Evolutionary conservation across 2,113 vertebrate species (phyloP), one percentile per base, ranked within the genome.

Genomic region (Regulus satrapa): DNA sequence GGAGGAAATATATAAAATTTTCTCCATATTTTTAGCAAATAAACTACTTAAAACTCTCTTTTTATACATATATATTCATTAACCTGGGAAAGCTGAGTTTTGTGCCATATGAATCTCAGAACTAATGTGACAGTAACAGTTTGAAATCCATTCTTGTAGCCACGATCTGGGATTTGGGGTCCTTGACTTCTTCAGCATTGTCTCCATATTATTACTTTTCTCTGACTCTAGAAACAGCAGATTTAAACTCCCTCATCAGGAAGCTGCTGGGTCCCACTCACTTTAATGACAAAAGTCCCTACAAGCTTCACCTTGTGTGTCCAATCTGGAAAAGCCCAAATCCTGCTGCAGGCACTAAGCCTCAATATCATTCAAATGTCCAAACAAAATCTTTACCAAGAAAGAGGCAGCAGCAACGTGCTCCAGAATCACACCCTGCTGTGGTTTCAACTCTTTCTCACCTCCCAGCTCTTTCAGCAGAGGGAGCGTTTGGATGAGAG

Each of bases 311-410:
- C 4, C 5, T 32, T 36, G 19, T 31, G 12, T 74, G 18, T 31
- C 51, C 36, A 61, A 1, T 25, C 10, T 62, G 41, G 38, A 84
- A 68, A 64, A 88, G 8, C 5, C 48, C 10, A 79, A 79, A 73
- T 51, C n/a, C n/a, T 73, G 21, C n/a, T 68, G 9, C 49, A 72
- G 24, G 11, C 41, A 61, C 18, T 63, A 68, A 85, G 12, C 21
- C 1, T 3, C 32, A 8, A 3, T 45, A 38, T 34, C 29, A 59
- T 72, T 31, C 14, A 59, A 82, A 63, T 0, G 1, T 5, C 26
- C 41, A 62, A 73, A 43, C 6, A 73, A 79, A 68, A 64, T 21
- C 8, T 61, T 52, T 64, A 48, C 21, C 12, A 6, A 69, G n/a
- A n/a, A 83, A 92, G 58, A 49, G 56, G 28, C 17, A 76, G 31